Percentiles rank a stretch among this genome's conserved stretches.
phyloP scores from a whole-genome alignment of 1,140 invertebrate species.

The Bilobella aurantiaca region DNA sequence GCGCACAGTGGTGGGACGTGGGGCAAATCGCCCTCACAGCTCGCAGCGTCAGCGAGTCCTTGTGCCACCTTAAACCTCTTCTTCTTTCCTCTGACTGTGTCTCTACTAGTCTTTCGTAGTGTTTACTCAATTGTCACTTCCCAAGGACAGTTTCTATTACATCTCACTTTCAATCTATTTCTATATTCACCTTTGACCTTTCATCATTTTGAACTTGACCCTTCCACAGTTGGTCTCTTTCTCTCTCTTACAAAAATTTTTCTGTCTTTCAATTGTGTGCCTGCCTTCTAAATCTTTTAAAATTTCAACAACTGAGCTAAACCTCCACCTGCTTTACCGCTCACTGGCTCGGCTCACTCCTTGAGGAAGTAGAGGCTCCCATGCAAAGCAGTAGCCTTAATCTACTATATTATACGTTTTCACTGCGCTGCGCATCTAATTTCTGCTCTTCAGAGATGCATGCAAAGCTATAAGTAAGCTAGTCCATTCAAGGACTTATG shows the following conservation, averaged over 20 bases:
- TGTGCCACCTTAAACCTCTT: conserved; percentile 30
- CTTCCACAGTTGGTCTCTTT: conserved; percentile 43
- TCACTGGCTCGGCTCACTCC: neutral
- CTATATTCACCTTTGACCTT: conserved; percentile 39
- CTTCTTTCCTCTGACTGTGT: conserved; percentile 39
- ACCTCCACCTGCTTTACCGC: conserved; percentile 7
- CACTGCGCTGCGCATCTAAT: no score
- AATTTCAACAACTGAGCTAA: conserved; percentile 18
- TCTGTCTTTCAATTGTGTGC: conserved; percentile 19
- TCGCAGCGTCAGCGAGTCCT: conserved; percentile 14
- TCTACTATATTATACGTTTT: no score
- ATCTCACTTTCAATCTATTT: neutral
- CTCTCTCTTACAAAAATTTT: conserved; percentile 39
- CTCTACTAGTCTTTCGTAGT: neutral
- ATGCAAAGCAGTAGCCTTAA: conserved; percentile 6
- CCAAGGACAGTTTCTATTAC: conserved; percentile 26
- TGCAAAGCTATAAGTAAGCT: no score
- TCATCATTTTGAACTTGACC: conserved; percentile 6
- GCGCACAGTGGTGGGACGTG: neutral
- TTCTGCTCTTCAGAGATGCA: no score
- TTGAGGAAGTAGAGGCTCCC: conserved; percentile 22
- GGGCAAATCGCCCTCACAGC: neutral
- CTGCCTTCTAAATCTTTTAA: conserved; percentile 13
- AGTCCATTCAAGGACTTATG: no score
- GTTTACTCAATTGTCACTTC: neutral